These are phyloP conservation scores for Hypanus sabinus DNA, from an alignment of 2,113 vertebrate species.

Conservation along the genomic window DNA sequence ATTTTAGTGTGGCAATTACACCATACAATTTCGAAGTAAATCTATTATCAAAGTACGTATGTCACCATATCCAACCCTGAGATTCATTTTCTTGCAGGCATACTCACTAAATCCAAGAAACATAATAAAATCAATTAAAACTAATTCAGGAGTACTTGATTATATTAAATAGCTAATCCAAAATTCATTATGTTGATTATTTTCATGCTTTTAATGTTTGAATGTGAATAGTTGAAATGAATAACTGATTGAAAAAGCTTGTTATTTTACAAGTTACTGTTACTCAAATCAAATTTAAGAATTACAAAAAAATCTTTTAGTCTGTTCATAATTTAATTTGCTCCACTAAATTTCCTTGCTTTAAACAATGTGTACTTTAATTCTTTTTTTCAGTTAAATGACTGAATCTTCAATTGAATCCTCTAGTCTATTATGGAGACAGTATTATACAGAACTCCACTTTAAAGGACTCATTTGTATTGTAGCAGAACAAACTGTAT, in stretches of 20 bases:
- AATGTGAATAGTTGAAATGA: background rate
- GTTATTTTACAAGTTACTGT: background rate
- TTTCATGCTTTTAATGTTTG: background rate
- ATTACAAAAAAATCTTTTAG: background rate
- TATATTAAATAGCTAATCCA: conserved; percentile 25
- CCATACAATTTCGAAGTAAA: background rate
- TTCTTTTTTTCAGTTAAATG: background rate
- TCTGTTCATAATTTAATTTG: background rate
- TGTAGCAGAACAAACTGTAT: background rate
- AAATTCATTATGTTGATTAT: conserved; percentile 16
- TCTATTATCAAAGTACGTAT: too few species aligned
- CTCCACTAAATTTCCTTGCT: background rate
- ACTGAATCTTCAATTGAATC: conserved; percentile 18
- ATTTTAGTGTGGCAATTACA: background rate
- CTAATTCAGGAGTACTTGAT: background rate
- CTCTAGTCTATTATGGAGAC: background rate
- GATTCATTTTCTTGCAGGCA: too few species aligned
- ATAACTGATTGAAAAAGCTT: background rate
- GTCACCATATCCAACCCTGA: too few species aligned
- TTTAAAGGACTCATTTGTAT: background rate
- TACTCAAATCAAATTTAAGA: background rate
- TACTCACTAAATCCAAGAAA: too few species aligned
- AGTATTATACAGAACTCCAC: background rate
- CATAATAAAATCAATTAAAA: background rate
- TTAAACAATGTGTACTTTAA: background rate